Base-by-base conservation (phyloP, 2,113 vertebrate genomes). In the Perca fluviatilis region DNA sequence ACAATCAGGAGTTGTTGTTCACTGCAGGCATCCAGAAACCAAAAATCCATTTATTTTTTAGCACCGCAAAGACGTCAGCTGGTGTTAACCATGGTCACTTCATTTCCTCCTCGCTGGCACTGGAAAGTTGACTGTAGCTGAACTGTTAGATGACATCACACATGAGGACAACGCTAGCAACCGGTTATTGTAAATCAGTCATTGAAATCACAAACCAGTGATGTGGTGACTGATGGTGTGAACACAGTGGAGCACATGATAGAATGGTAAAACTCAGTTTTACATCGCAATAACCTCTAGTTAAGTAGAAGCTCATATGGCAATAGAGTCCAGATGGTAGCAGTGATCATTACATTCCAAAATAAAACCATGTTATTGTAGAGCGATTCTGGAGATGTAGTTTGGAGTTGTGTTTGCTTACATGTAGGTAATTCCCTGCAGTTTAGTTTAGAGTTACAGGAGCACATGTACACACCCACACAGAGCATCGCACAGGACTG, bases 1-100 rank as follows among this genome's bases (percentile, higher is more conserved):
- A 86, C 74, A 47, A 33, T 79, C 62, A 30, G 3, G 19, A 66
- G 3, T 61, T 70, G 30, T 57, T 74, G 40, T 61, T 79, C 14
- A 23, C 57, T 47, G n/a, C 33, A 74, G 51, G 63, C 82, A 63
- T 27, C 25, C 60, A 62, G 25, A 86, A 80, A 68, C 7, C 47
- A 87, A 67, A 79, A 84, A 79, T 77, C 46, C 63, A 72, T 82
- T 82, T 62, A 79, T 60, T 72, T 64, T 50, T 58, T 54, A 69
- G 47, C n/a, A 78, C 70, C 66, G 21, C 33, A 72, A 84, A 82
- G 64, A 63, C 71, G 68, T 83, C 49, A 81, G 70, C 63, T 78
- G 5, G 62, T 76, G 74, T 75, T 72, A 78, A 63, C 72, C 67
- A 53, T 71, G 67, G 63, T 67, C 81, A 77, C 73, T 75, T 85